Evolutionary conservation across 2,113 vertebrate species (phyloP), one percentile per base, ranked within the genome.

Genomic region (Odontesthes bonariensis): DNA sequence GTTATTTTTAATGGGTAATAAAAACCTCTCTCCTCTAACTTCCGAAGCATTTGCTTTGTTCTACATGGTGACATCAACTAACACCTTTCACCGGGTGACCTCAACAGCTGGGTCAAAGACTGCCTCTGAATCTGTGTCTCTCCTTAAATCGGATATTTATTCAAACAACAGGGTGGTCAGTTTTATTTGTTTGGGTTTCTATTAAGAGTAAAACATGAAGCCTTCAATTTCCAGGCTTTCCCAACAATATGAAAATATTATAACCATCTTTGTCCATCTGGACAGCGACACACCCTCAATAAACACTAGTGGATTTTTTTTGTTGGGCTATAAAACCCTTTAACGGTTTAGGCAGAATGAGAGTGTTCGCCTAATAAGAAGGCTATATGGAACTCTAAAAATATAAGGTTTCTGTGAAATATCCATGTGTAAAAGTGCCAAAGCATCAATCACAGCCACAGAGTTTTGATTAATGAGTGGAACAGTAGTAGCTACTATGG

Each of bases 361-460:
- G 62, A 83, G 49, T 35, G 56, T 79, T 71, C 46, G 44, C 17
- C 67, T 66, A 82, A 84, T 77, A 77, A 88, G 75, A 66, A 75
- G 63, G 33, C 72, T 82, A 77, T 64, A 76, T 66, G 73, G 84
- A 88, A 91, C 74, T 89, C 88, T 94, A 90, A 94, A 86, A 91
- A 88, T 83, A 89, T 85, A 89, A 79, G 67, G 72, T 94, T 93
- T 91, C 86, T 77, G 69, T 76, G 69, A 68, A 82, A 90, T 76
- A 82, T 88, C 56, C 67, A 66, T 61, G 64, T 51, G 79, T 94
- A 91, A 94, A 94, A 89, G 70, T 92, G 90, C 55, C 89, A 93
- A 91, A 75, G 54, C 74, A 86, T 93, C 88, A 88, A 60, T 92
- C 90, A 92, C 58, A 91, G 65, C 23, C 57, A 68, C 54, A 58